Evolutionary conservation across 2,888 invertebrate genomes (phyloP), one percentile per base, ranked within the genome.

Genomic region (Opisthograptis luteolata): DNA sequence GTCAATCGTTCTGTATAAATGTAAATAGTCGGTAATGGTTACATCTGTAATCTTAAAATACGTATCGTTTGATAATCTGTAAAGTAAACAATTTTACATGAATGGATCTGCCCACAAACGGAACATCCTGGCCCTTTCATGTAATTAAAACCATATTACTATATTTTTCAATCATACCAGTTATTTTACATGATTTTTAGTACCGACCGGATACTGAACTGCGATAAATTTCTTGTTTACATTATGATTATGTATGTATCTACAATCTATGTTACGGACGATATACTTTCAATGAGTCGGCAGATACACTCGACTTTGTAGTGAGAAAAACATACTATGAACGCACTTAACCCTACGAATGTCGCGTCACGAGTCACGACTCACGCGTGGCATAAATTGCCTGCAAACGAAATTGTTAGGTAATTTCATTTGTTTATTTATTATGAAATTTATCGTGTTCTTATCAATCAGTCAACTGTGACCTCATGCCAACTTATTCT

Each of bases 191-290:
- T 73, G 66, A 64, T 78, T 73, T 79, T 82, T 64, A 76, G 76
- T 77, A 75, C 73, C 69, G 74, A 76, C 78, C 74, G 76, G 74
- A 77, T 76, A 73, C 71, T 62, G 67, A 65, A 60, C 62, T 32
- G 71, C 69, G 72, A 80, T 81, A 79, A 81, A 81, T 70, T 73
- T 62, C 69, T 64, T 81, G 81, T 81, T 81, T 78, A 79, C 78
- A 80, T 81, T 76, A 69, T 70, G 69, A 71, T n/a, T n/a, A n/a
- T n/a, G n/a, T 71, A 59, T 49, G 58, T 64, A 73, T 76, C 67
- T 72, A 54, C 54, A 56, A 13, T 37, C 32, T 25, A 17, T n/a
- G 28, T 64, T 64, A 68, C 59, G 64, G 62, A 66, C 59, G 64
- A 68, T 63, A 68, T 62, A 66, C 64, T 75, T 73, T 78, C 71